phyloP scores from a whole-genome alignment of 2,797 vertebrate genomes.

The Hoplostethus atlanticus region DNA sequence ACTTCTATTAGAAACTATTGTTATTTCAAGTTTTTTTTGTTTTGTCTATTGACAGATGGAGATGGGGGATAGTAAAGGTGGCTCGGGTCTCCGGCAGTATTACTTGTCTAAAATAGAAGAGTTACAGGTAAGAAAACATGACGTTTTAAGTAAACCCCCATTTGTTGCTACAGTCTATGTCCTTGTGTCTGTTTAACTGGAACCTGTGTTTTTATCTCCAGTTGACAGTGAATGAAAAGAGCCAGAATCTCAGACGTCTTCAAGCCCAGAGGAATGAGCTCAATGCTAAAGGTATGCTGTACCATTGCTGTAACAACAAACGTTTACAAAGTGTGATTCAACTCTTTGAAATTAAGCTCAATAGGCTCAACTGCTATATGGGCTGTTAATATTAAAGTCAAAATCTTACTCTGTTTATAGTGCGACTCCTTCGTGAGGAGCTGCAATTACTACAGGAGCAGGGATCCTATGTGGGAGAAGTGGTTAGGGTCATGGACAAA shows the following conservation, averaged over 20 bases:
- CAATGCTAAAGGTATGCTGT: conserved; percentile 92
- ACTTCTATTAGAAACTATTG: neutral
- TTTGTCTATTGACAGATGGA: conserved; percentile 89
- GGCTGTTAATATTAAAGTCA: neutral
- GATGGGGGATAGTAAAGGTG: conserved; percentile 94
- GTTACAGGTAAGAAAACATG: conserved; percentile 88
- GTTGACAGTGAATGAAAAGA: conserved; percentile 98
- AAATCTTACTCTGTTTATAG: conserved; percentile 67
- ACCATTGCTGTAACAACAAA: neutral
- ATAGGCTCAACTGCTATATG: accelerated
- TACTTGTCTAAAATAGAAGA: conserved; percentile 99
- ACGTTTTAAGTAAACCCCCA: neutral
- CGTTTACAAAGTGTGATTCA: too few species aligned
- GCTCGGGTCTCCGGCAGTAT: conserved; percentile 95
- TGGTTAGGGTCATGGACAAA: conserved; percentile 99
- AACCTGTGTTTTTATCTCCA: conserved; percentile 59
- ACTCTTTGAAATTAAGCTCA: neutral
- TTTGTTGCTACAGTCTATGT: too few species aligned
- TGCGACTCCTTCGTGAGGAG: conserved; percentile 95
- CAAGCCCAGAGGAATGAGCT: conserved; percentile 98
- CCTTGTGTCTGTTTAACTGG: neutral
- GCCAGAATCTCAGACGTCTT: conserved; percentile 95
- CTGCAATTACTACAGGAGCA: conserved; percentile 98
- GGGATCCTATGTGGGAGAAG: conserved; percentile 98
- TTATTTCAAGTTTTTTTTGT: neutral